Base-by-base conservation (phyloP, 2,113 vertebrate genomes). In the Emydocephalus ijimae region DNA sequence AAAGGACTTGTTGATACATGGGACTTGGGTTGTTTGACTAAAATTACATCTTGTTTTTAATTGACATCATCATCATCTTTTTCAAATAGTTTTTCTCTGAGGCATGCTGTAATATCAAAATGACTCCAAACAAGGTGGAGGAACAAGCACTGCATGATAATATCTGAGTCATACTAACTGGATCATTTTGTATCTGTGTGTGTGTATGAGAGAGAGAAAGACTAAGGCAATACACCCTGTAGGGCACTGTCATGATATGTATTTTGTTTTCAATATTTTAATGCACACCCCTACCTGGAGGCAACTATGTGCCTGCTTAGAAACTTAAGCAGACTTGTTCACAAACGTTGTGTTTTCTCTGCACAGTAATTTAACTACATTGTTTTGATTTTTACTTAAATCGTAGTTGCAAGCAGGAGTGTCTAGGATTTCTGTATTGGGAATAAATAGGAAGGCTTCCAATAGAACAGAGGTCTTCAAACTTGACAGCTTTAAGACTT, bases 81-180 rank as follows among this genome's bases (percentile, higher is more conserved):
- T 94, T 88, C 87, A 90, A 92, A 87, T 90, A 43, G 50, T 90
- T 26, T 85, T 94, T 48, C 94, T 92, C 56, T 92, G 81, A 93
- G 69, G 89, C 56, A 93, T 93, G 81, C 89, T 43, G 43, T 92
- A 92, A 89, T 88, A 95, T 61, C 69, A 85, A 55, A 54, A 95
- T 26, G 64, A 91, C 43, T 0, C 8, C 85, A 91, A 86, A 86
- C 87, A 29, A 94, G 69, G 26, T 48, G 89, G 85, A 81, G 10
- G 85, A 56, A 94, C 85, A 90, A 87, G 55, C 61, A 59, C 90
- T 59, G 18, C 74, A 74, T 90, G 92, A 89, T 94, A 95, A 93
- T 0, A 0, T 45, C 90, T 85, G 91, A 96, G 88, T 93, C 93
- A 94, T 89, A 20, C 15, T 26, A 92, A 69, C 39, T 95, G 54